phyloP scores from a whole-genome alignment of 2,797 vertebrate species.

The Sphaeramia orbicularis region DNA sequence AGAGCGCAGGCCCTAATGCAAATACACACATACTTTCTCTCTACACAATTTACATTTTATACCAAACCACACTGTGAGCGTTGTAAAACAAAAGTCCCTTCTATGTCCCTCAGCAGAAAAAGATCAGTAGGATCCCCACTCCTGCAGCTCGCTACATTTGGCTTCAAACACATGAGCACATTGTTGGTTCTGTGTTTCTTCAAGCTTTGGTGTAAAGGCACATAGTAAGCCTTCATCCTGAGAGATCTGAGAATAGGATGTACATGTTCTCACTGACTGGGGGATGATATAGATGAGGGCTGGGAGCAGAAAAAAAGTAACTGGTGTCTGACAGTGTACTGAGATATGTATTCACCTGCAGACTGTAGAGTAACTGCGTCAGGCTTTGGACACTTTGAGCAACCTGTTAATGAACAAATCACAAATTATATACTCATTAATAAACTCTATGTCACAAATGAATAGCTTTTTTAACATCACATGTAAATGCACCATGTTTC shows the following conservation, averaged over 20 bases:
- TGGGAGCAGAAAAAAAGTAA: slow-evolving; percentile 1
- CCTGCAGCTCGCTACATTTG: slow-evolving; percentile 20
- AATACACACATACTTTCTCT: slow-evolving; percentile 23
- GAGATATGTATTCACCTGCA: slow-evolving; percentile 88
- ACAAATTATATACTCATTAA: slow-evolving; percentile 25
- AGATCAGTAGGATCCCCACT: slow-evolving; percentile 29
- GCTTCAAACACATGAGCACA: slow-evolving; percentile 45
- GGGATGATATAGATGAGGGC: slow-evolving; percentile 12
- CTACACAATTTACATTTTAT: slow-evolving; percentile 58
- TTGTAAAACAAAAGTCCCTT: slow-evolving; percentile 37
- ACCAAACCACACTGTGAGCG: slow-evolving; percentile 21
- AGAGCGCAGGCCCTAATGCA: slow-evolving; percentile 37
- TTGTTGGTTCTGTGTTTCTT: slow-evolving; percentile 25
- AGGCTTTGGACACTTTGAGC: slow-evolving; percentile 92
- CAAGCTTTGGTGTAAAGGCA: slow-evolving; percentile 24
- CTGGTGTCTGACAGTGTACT: not conserved
- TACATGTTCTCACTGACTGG: slow-evolving; percentile 10
- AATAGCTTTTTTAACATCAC: not conserved
- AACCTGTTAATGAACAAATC: slow-evolving; percentile 83
- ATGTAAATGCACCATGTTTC: not conserved
- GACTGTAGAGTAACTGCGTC: slow-evolving; percentile 93
- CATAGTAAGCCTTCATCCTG: slow-evolving; percentile 22
- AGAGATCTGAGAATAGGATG: slow-evolving; percentile 19
- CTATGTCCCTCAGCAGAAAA: slow-evolving; percentile 28
- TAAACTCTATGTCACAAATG: not conserved